These are phyloP conservation scores for Nephrotoma guestfalica DNA, from an alignment of 2,888 invertebrate species.

Conservation along the genomic window DNA sequence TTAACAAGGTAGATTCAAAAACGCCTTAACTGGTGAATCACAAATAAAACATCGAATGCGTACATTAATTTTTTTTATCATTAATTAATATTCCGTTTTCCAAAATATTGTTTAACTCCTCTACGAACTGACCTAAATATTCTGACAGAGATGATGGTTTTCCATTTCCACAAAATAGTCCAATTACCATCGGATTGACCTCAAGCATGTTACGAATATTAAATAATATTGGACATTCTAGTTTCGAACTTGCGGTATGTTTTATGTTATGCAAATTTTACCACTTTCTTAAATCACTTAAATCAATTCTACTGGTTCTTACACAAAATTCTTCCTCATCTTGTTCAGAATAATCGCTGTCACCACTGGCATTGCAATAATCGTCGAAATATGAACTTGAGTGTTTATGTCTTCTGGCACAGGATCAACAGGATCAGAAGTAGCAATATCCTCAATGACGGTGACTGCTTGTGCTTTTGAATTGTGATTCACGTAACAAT, in stretches of 20 bases:
- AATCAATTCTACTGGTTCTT: not conserved
- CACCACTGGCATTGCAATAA: too few relatives aligned
- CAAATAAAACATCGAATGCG: too few relatives aligned
- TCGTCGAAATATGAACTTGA: too few relatives aligned
- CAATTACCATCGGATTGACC: not conserved
- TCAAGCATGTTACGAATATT: not conserved
- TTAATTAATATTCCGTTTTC: too few relatives aligned
- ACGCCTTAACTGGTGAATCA: too few relatives aligned
- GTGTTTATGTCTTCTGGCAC: too few relatives aligned
- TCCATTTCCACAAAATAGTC: not conserved
- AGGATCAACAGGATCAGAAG: too few relatives aligned
- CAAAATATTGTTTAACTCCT: not conserved
- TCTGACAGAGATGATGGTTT: not conserved
- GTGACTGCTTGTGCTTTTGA: not conserved
- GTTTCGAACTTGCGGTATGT: not conserved
- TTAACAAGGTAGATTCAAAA: too few relatives aligned
- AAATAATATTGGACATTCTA: not conserved
- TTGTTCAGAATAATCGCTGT: too few relatives aligned
- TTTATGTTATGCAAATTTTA: not conserved
- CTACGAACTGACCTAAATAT: not conserved
- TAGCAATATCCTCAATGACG: too few relatives aligned
- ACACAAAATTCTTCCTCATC: not conserved
- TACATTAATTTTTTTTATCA: too few relatives aligned
- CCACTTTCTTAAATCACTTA: not conserved
- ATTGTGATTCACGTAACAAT: too few relatives aligned